Evolutionary conservation across 2,113 vertebrate species (phyloP).

Genomic region (Aviceda subcristata): DNA sequence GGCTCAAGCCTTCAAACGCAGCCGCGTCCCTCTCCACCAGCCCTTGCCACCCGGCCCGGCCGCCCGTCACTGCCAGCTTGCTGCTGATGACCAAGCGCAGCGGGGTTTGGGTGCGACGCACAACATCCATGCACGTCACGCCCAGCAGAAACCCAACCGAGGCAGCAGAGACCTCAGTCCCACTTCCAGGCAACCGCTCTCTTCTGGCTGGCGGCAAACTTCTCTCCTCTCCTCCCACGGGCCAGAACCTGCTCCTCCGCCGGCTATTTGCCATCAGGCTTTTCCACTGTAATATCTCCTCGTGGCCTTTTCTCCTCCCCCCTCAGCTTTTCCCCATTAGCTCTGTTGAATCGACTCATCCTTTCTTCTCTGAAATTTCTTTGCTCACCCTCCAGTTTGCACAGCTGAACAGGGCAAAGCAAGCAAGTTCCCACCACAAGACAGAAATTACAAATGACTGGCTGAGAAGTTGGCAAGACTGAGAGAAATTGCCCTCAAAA

Average conservation of each 20-base stretch:
- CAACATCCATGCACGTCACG: accelerated
- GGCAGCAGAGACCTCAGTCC: background rate
- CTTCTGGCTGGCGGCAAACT: background rate
- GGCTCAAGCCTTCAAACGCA: background rate
- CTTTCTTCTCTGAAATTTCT: background rate
- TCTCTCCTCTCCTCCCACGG: background rate
- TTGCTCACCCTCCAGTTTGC: background rate
- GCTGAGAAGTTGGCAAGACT: background rate
- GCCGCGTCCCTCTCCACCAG: background rate
- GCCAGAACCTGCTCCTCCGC: background rate
- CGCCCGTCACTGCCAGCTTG: background rate
- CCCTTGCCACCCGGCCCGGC: background rate
- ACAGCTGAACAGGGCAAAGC: background rate
- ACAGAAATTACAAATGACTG: background rate
- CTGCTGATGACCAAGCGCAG: background rate
- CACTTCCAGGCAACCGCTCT: background rate
- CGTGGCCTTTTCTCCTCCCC: background rate
- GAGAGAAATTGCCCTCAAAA: background rate
- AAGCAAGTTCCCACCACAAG: background rate
- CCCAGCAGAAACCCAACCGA: background rate
- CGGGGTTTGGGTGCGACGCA: background rate
- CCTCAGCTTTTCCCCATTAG: background rate
- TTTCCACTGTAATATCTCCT: background rate
- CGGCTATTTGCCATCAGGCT: background rate
- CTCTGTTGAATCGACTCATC: background rate